Percentiles rank a stretch among this genome's conserved stretches.
These are phyloP conservation scores for Calyptomena viridis DNA, from an alignment of 2,113 vertebrate species.

Conservation along the genomic window DNA sequence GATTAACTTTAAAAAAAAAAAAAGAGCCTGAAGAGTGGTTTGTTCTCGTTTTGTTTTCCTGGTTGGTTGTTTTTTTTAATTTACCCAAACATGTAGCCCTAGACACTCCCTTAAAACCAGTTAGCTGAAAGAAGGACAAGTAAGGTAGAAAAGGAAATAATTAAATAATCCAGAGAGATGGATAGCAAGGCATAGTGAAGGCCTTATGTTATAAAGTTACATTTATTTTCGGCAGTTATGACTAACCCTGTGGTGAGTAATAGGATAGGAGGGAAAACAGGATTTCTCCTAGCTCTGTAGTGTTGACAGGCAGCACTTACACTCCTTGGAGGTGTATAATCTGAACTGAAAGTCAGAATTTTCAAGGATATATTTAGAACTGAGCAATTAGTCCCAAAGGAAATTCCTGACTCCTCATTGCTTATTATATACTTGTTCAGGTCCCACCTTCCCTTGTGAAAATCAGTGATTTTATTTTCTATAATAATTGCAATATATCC, in stretches of 20 bases:
- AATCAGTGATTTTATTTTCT: not conserved
- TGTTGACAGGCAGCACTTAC: not conserved
- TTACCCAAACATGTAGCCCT: not conserved
- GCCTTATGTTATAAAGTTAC: not conserved
- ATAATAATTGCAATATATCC: not conserved
- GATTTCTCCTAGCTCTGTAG: not conserved
- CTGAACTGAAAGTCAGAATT: not conserved
- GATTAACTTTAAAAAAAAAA: not conserved
- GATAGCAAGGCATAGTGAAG: not conserved
- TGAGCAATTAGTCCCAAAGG: not conserved
- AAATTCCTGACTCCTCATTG: not conserved
- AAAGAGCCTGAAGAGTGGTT: not conserved
- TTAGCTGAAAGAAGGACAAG: not conserved
- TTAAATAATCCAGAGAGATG: not conserved
- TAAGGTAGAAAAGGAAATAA: not conserved
- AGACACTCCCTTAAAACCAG: not conserved
- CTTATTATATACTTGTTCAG: not conserved
- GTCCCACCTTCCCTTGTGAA: not conserved
- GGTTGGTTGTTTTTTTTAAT: not conserved
- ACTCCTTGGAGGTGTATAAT: not conserved
- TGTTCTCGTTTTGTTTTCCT: not conserved
- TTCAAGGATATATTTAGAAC: not conserved
- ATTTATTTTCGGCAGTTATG: constrained; percentile 24
- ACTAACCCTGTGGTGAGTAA: constrained; percentile 1
- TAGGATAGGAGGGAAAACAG: not conserved